These are phyloP conservation scores for Bubalus kerabau DNA, from an alignment of 2,113 vertebrate species.

Conservation along the genomic window DNA sequence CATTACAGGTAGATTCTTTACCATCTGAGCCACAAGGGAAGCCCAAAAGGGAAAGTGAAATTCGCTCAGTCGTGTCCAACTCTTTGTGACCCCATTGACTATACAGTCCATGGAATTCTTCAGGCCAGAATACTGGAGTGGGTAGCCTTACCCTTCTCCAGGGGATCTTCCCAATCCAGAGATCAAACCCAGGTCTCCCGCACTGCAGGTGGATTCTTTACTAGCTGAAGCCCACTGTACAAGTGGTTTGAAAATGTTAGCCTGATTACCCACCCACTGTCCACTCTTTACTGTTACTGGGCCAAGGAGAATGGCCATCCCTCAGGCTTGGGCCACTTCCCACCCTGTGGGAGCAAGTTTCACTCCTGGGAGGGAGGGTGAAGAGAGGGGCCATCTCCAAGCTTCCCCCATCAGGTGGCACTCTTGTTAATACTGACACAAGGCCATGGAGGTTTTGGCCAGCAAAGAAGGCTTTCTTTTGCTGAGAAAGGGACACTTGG, in stretches of 20 bases:
- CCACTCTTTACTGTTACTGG: not conserved
- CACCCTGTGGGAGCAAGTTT: not conserved
- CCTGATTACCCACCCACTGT: not conserved
- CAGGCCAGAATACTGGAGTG: not conserved
- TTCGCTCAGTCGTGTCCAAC: accelerated
- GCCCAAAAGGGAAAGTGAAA: not conserved
- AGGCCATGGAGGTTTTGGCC: not conserved
- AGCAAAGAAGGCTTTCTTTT: not conserved
- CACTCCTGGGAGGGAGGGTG: not conserved
- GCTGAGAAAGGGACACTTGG: not conserved
- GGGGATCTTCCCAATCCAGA: not conserved
- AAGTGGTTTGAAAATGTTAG: not conserved
- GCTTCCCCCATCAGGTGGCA: not conserved
- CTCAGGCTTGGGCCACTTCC: not conserved
- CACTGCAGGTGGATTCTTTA: not conserved
- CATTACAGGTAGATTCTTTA: not conserved
- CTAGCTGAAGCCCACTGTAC: not conserved
- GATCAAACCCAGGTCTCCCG: not conserved
- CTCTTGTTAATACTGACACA: not conserved
- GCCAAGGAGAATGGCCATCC: too few species aligned
- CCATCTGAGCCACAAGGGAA: not conserved
- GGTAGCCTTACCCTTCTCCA: not conserved
- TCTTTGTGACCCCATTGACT: not conserved
- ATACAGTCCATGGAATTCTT: not conserved
- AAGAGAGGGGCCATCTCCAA: not conserved